A percentile compares a stretch with the other conserved stretches of the same genome.
These are phyloP conservation scores for Cetoscarus ocellatus DNA, from an alignment of 2,797 vertebrate genomes.

Conservation along the genomic window DNA sequence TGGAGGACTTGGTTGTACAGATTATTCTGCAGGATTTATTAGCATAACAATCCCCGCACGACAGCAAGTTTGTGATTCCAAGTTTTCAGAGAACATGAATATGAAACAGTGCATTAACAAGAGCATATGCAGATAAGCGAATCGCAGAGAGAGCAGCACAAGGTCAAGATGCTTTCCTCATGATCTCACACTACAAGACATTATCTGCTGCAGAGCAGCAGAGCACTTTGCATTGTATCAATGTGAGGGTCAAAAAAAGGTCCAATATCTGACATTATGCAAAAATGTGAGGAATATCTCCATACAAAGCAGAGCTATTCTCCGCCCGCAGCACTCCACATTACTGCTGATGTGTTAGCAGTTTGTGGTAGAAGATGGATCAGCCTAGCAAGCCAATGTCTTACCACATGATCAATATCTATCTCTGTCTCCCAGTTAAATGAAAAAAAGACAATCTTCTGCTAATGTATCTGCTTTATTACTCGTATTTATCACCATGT, in stretches of 20 bases:
- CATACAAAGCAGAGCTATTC: constrained; percentile 41
- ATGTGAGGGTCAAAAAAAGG: constrained; percentile 36
- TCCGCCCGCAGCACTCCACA: constrained; percentile 46
- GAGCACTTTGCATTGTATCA: constrained; percentile 8
- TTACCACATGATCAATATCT: constrained; percentile 80
- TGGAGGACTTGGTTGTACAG: constrained; percentile 36
- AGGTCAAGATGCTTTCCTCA: constrained; percentile 39
- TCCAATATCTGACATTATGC: constrained; percentile 57
- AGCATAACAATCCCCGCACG: constrained; percentile 46
- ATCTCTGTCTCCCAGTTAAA: constrained; percentile 77
- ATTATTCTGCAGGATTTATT: constrained; percentile 54
- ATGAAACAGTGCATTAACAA: constrained; percentile 42
- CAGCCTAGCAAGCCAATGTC: constrained; percentile 62
- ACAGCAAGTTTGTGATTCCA: constrained; percentile 24
- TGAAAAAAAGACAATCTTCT: constrained; percentile 80
- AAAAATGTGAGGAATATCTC: constrained; percentile 53
- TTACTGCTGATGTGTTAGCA: constrained; percentile 64
- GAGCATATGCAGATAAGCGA: constrained; percentile 34
- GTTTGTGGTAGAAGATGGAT: constrained; percentile 70
- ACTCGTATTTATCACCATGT: constrained; percentile 80
- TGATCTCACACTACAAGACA: not conserved
- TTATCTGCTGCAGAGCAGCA: constrained; percentile 13
- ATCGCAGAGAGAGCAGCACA: constrained; percentile 6
- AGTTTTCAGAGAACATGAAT: constrained; percentile 40
- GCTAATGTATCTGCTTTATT: constrained; percentile 80